phyloP scores from a whole-genome alignment of 2,888 invertebrate species.

The Heliconius ismenius region DNA sequence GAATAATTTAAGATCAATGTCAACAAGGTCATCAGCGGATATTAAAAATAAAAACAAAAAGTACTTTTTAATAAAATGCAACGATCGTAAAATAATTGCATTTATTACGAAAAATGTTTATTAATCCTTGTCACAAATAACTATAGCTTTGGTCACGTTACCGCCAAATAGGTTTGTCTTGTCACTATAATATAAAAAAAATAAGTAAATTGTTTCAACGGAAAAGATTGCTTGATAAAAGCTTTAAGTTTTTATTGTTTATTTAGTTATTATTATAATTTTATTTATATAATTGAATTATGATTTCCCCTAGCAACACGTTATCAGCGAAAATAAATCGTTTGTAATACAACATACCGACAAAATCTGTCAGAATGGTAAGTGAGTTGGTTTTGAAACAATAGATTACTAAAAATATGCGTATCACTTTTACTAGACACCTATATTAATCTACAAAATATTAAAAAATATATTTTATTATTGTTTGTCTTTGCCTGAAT shows the following conservation, averaged over 20 bases:
- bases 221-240: too few species aligned
- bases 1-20: not conserved
- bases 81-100: not conserved
- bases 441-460: not conserved
- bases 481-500: not conserved
- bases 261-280: too few species aligned
- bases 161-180: too few species aligned
- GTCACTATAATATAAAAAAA: too few species aligned
- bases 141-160: not conserved
- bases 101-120: too few species aligned
- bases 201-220: too few species aligned
- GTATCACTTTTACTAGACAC: not conserved
- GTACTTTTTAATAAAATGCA: not conserved
- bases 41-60: not conserved
- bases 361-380: conserved; percentile 26
- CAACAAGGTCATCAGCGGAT: not conserved
- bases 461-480: conserved; percentile 7
- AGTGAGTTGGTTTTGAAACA: not conserved
- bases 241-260: too few species aligned
- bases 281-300: not conserved
- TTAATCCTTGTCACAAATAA: not conserved
- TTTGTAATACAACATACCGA: conserved; percentile 17
- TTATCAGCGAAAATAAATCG: conserved; percentile 33
- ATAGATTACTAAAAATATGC: conserved; percentile 2
- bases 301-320: conserved; percentile 26